phyloP scores from a whole-genome alignment of 1,140 invertebrate species.

The Parapsyche elsis region DNA sequence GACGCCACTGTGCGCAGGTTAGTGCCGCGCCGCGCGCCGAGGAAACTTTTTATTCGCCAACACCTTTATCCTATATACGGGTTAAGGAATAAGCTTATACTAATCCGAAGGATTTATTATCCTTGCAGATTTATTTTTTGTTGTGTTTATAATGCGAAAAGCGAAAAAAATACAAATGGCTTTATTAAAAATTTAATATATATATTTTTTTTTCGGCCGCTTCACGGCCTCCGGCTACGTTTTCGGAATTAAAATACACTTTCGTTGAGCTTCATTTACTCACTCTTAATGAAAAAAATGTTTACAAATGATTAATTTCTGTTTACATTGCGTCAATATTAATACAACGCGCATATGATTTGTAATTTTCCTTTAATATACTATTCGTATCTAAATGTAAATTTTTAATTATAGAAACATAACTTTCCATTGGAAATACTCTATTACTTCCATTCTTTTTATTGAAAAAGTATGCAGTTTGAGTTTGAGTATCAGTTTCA shows the following conservation, averaged over 20 bases:
- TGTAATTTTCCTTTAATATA: too few relatives aligned
- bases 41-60: constrained; percentile 44
- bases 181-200: constrained; percentile 39
- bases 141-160: constrained; percentile 32
- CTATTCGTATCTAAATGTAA: too few relatives aligned
- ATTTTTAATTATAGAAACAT: too few relatives aligned
- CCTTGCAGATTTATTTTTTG: constrained; percentile 43
- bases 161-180: constrained; percentile 34
- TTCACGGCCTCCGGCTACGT: background rate
- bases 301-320: too few relatives aligned
- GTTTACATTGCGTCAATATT: background rate
- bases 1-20: constrained; percentile 35
- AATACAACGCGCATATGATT: background rate
- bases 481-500: too few relatives aligned
- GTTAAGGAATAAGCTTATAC: constrained; percentile 46
- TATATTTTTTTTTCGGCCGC: background rate
- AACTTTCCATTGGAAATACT: too few relatives aligned
- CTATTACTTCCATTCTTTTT: too few relatives aligned
- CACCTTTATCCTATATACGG: constrained; percentile 46
- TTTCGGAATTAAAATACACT: constrained; percentile 13
- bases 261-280: background rate
- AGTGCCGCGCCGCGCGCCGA: background rate
- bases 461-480: too few relatives aligned
- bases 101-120: constrained; percentile 46
- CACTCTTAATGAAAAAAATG: background rate